A percentile compares a stretch with the other conserved stretches of the same genome.
Evolutionary conservation across 2,113 vertebrate species (phyloP).

Genomic region (Montifringilla adamsi): DNA sequence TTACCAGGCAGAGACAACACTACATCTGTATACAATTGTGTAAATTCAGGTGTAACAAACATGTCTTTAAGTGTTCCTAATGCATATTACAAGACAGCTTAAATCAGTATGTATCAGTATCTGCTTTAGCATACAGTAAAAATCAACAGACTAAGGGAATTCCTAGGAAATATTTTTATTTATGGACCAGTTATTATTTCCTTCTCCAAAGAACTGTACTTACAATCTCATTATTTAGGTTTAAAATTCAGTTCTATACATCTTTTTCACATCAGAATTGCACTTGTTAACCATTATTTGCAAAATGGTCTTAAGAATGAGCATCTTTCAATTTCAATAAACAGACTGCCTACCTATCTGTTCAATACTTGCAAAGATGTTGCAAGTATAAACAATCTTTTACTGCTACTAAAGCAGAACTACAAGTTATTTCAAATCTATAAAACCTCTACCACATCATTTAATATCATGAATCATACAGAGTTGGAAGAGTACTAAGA

Average conservation of each 20-base stretch:
- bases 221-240: neutral
- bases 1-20: neutral
- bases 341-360: neutral
- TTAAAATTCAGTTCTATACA: neutral
- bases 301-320: neutral
- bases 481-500: neutral
- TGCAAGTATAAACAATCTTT: neutral
- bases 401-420: neutral
- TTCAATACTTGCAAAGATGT: neutral
- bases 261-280: neutral
- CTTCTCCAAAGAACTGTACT: neutral
- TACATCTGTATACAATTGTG: fast-evolving
- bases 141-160: neutral
- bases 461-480: neutral
- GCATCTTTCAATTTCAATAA: neutral
- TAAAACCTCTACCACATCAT: neutral
- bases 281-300: neutral
- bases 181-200: neutral
- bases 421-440: neutral
- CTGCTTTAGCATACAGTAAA: neutral
- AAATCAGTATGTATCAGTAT: neutral
- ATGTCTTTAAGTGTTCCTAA: neutral
- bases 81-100: neutral
- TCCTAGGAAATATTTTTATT: neutral
- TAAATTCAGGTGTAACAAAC: neutral